Conservation (phyloP, 2,797 vertebrate genomes). For the Sebastolobus altivelis region DNA sequence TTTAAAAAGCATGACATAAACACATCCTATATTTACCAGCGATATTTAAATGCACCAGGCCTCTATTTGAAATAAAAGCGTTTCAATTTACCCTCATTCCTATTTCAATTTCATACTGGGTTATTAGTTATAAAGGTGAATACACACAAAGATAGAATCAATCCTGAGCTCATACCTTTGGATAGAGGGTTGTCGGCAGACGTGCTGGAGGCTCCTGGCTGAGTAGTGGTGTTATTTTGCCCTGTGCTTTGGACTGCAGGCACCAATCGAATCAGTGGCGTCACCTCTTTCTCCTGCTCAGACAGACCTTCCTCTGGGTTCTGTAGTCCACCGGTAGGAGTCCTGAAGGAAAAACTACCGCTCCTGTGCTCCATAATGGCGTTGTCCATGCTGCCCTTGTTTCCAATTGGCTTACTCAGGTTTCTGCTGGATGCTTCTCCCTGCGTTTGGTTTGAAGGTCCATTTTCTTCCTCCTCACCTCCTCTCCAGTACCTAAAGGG, state of each 20-base stretch:
- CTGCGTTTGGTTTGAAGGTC: slow-evolving; percentile 47
- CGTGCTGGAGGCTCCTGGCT: slow-evolving; percentile 39
- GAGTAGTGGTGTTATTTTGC: slow-evolving; percentile 38
- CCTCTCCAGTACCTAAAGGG: slow-evolving; percentile 83
- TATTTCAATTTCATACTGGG: slow-evolving; percentile 18
- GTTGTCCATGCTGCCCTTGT: slow-evolving; percentile 78
- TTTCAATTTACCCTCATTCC: slow-evolving; percentile 1
- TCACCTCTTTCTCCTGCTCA: slow-evolving; percentile 82
- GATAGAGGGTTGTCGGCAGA: slow-evolving; percentile 43
- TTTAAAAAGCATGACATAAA: slow-evolving; percentile 47
- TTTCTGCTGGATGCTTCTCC: slow-evolving; percentile 54
- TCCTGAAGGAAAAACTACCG: slow-evolving; percentile 44
- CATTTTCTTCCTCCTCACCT: slow-evolving; percentile 43
- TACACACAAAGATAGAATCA: not conserved
- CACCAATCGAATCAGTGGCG: slow-evolving; percentile 60
- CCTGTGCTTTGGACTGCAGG: slow-evolving; percentile 54
- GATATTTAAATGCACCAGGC: slow-evolving; percentile 33
- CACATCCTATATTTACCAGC: slow-evolving; percentile 48
- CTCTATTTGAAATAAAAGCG: slow-evolving; percentile 8
- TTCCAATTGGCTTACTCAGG: slow-evolving; percentile 57
- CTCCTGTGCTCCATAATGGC: slow-evolving; percentile 76
- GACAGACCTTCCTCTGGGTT: slow-evolving; percentile 76
- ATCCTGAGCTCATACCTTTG: slow-evolving; percentile 62
- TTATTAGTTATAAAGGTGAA: slow-evolving; percentile 28
- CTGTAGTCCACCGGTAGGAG: slow-evolving; percentile 40